phyloP scores from a whole-genome alignment of 2,113 vertebrate genomes.

The Petroica traversi region DNA sequence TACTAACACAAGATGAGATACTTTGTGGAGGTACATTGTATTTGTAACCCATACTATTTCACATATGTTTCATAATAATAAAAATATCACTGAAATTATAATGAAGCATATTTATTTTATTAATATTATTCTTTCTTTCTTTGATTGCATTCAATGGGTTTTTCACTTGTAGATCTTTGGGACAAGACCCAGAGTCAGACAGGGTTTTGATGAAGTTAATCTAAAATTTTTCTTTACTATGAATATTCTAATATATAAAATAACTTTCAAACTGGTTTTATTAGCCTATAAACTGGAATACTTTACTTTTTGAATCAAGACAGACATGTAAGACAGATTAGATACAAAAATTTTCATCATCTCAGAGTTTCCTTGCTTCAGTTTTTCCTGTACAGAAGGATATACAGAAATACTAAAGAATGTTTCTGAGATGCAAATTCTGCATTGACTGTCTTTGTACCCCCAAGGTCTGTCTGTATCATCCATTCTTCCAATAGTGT shows the following conservation, averaged over 20 bases:
- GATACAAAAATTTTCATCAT: background rate
- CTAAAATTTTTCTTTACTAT: background rate
- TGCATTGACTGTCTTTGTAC: background rate
- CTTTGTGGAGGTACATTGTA: background rate
- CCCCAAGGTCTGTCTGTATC: background rate
- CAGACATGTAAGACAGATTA: background rate
- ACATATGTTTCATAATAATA: background rate
- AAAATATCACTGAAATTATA: background rate
- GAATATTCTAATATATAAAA: background rate
- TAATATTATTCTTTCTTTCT: background rate
- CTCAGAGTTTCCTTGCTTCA: background rate
- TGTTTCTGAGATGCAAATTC: background rate
- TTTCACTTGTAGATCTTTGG: background rate
- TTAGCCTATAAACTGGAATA: background rate
- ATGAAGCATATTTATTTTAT: background rate
- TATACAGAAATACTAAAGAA: background rate
- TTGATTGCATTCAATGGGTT: background rate
- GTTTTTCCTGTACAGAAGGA: background rate
- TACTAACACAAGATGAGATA: background rate
- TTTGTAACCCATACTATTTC: background rate
- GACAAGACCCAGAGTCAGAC: background rate
- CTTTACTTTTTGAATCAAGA: background rate
- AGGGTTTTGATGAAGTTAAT: background rate
- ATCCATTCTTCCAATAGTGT: background rate
- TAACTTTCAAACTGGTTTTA: background rate